Evolutionary conservation across 2,797 vertebrate genomes (phyloP).

Genomic region (Gymnoscopelus braueri): DNA sequence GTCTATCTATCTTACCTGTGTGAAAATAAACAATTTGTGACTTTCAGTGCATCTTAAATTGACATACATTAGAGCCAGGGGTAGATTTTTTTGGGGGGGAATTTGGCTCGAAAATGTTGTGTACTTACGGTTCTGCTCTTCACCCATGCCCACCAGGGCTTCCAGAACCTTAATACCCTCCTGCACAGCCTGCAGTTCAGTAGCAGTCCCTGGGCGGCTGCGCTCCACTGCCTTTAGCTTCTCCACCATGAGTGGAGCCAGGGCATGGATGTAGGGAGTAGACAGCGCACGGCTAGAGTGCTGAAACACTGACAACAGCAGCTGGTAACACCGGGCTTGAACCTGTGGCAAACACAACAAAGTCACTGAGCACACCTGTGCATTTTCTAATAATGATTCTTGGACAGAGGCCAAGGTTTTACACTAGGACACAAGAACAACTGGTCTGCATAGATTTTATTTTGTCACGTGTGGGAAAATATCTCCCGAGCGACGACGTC

Average conservation of each 20-base stretch:
- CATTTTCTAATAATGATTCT: neutral
- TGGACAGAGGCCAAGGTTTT: too few relatives aligned
- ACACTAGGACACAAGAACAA: too few relatives aligned
- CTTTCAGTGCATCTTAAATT: too few relatives aligned
- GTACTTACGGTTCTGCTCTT: constrained; percentile 95
- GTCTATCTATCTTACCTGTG: too few relatives aligned
- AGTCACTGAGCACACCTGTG: constrained; percentile 6
- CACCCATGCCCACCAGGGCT: constrained; percentile 92
- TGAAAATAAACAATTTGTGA: too few relatives aligned
- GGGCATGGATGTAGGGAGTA: constrained; percentile 93
- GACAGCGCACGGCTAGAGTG: constrained; percentile 92
- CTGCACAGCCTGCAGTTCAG: constrained; percentile 93
- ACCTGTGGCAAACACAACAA: constrained; percentile 77
- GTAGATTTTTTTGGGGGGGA: too few relatives aligned
- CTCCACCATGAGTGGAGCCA: constrained; percentile 95
- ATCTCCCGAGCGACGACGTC: neutral
- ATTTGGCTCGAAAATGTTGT: too few relatives aligned
- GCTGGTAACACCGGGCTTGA: constrained; percentile 96
- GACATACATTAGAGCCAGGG: too few relatives aligned
- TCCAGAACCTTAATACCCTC: constrained; percentile 97
- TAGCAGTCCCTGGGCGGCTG: constrained; percentile 81
- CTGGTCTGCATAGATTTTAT: neutral
- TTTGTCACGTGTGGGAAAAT: neutral
- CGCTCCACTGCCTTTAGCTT: constrained; percentile 93
- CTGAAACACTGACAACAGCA: constrained; percentile 96